Base-by-base conservation (phyloP, 1,140 invertebrate species). In the Drosophila trapezifrons region DNA sequence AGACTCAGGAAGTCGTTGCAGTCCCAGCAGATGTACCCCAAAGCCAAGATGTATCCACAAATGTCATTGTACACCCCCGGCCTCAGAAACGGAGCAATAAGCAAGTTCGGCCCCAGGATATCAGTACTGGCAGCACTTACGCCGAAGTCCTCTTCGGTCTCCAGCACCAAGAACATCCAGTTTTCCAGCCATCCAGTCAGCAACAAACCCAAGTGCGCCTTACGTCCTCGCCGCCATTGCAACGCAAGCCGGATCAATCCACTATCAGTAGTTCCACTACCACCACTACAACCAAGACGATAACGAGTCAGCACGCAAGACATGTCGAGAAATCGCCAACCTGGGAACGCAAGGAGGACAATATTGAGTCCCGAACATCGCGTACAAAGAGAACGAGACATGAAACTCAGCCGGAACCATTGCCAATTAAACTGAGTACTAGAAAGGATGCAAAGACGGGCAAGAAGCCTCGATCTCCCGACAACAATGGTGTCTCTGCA, bases 101-200 rank as follows among this genome's bases (percentile, higher is more conserved):
- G 17, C 18, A 56, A 29, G 46, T 42, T 43, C 71, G 76, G 58
- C 75, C 38, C 7, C 80, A 83, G 63, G 82, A 86, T 42, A 58
- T 75, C n/a, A 90, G 73, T 55, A 62, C 70, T 72, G 87, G 87
- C 54, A 90, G 77, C 54, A 91, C 90, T 40, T 91, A 91, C 51
- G 90, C 90, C 66, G 90, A 91, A 80, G 90, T 91, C 42, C 76
- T 91, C 4, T 91, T 91, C 71, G 90, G 90, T 62, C 74, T 90
- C 71, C 83, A 82, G 62, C 81, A 91, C 58, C 70, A 60, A 72
- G 59, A 84, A 51, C 56, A 83, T 65, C 66, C 75, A 76, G 78
- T 75, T 90, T 92, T 91, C 91, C 94, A 94, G 93, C 93, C 93
- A 94, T 94, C 94, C 93, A 94, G 93, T 93, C 92, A 89, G 66